Evolutionary conservation across 2,888 invertebrate species (phyloP), one percentile per base, ranked within the genome.

Genomic region (Eledona agricola): DNA sequence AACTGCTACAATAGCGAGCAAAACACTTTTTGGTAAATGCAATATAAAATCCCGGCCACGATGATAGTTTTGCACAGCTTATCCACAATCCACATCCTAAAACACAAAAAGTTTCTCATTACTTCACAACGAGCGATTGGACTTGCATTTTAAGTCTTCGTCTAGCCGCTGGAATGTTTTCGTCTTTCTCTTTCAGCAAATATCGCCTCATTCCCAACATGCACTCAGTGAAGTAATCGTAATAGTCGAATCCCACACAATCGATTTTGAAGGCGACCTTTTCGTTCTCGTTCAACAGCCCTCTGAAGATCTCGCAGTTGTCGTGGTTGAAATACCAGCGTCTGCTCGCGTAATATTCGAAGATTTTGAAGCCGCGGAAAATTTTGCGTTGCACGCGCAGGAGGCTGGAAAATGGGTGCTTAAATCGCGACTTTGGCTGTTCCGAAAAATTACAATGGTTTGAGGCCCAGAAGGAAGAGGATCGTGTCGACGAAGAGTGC

Each of bases 321-420:
- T 85, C 80, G 6, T 89, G 90, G 26, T 85, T 85, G 72, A 92
- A 92, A 67, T 88, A 87, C 94, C 95, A 95, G 51, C 91, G 90
- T 70, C 90, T 90, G 71, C 88, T 90, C 0, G 93, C 92, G 76
- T 95, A 95, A 72, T 92, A 94, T 69, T 92, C 90, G 66, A 95
- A 88, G 0, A 90, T 88, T 65, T 90, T 89, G 66, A 93, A 89
- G 0, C 93, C 90, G 76, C 91, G 90, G 57, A 82, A 82, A 62
- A 94, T 88, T 23, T 90, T 85, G 40, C 86, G 84, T 61, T 93
- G 93, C 1, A 93, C 88, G 40, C 87, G 32, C 34, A 16, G 25
- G 2, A 88, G 71, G 23, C 87, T 83, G 35, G 85, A n/a, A n/a
- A n/a, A n/a, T n/a, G n/a, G n/a, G n/a, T n/a, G n/a, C n/a, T n/a